Conservation (phyloP, 2,797 vertebrate genomes). For the Eulemur coronatus region DNA sequence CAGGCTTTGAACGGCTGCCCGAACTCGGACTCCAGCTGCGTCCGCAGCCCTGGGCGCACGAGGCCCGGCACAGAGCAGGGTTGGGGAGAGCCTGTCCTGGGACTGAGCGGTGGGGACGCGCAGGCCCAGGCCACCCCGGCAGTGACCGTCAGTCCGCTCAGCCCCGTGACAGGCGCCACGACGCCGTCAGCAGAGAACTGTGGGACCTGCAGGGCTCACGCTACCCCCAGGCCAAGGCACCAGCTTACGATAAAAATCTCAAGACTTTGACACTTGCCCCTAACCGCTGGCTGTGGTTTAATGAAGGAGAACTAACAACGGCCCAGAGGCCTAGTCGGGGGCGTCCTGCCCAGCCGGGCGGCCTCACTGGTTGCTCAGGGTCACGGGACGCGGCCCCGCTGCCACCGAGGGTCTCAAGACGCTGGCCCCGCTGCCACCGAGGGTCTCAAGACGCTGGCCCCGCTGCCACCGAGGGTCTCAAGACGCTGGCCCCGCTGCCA, state of each 20-base stretch:
- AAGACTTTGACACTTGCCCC: neutral
- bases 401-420: too few species aligned
- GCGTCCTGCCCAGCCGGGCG: neutral
- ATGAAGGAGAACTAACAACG: neutral
- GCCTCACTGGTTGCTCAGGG: too few species aligned
- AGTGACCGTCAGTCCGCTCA: accelerated
- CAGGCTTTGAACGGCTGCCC: accelerated
- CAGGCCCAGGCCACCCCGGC: neutral
- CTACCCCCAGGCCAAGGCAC: neutral
- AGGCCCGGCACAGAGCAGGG: neutral
- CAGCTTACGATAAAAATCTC: neutral
- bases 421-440: accelerated
- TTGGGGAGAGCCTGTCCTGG: too few species aligned
- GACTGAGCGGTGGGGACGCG: accelerated
- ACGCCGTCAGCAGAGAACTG: accelerated
- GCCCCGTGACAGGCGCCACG: neutral
- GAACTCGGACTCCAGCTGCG: neutral
- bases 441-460: too few species aligned
- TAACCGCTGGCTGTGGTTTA: neutral
- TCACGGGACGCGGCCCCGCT: neutral
- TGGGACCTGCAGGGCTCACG: neutral
- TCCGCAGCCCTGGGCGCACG: accelerated
- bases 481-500: accelerated
- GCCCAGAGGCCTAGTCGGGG: neutral
- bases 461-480: too few species aligned